These are phyloP conservation scores for Cotesia congregata DNA, from an alignment of 2,888 invertebrate genomes.

Conservation along the genomic window DNA sequence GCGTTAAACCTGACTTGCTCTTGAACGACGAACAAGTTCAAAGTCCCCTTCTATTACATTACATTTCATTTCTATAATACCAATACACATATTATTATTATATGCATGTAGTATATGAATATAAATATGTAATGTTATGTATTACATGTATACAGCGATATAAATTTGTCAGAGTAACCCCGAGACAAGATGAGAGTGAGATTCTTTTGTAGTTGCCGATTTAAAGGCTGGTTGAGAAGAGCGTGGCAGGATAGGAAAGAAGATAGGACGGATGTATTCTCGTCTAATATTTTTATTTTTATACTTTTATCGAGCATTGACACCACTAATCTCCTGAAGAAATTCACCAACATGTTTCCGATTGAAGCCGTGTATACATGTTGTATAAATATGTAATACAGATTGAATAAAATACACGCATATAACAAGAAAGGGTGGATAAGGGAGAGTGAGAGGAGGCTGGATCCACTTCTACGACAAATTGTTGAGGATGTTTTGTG, in stretches of 20 bases:
- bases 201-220: slow-evolving; percentile 32
- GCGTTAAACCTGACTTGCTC: slow-evolving; percentile 25
- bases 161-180: slow-evolving; percentile 17
- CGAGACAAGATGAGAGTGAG: background rate
- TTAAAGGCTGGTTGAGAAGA: slow-evolving; percentile 8
- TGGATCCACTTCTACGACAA: background rate
- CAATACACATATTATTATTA: background rate
- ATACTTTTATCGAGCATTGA: slow-evolving; percentile 40
- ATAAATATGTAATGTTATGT: background rate
- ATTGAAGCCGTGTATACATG: background rate
- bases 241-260: no score
- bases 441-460: background rate
- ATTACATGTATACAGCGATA: no score
- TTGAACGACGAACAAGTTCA: slow-evolving; percentile 26
- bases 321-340: slow-evolving; percentile 39
- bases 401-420: no score
- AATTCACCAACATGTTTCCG: slow-evolving; percentile 38
- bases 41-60: slow-evolving; percentile 29
- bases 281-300: slow-evolving; percentile 29
- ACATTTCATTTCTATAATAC: background rate
- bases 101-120: background rate
- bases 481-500: background rate
- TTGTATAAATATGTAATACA: background rate
- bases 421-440: background rate
- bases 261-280: slow-evolving; percentile 35